Percentiles rank a stretch among this genome's conserved stretches.
Evolutionary conservation across 2,888 invertebrate genomes (phyloP).

Genomic region (Drosophila robusta): DNA sequence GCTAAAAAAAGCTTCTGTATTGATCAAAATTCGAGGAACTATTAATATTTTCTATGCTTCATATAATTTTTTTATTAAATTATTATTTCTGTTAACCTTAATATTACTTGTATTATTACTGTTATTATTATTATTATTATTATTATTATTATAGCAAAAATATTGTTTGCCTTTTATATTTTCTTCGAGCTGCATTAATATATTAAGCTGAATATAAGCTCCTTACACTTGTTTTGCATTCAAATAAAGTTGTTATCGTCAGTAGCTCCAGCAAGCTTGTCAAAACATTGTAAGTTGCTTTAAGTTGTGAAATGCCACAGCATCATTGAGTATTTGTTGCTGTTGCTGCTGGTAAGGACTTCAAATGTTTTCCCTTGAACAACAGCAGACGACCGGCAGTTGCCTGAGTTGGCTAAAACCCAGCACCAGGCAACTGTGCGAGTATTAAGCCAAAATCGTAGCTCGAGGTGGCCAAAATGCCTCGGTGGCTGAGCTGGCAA

Average conservation of each 20-base stretch:
- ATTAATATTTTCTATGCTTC: too few relatives aligned
- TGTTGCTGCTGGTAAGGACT: background rate
- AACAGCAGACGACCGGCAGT: too few relatives aligned
- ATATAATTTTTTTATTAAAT: too few relatives aligned
- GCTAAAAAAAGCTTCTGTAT: too few relatives aligned
- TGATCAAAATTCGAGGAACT: too few relatives aligned
- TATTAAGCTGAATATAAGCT: background rate
- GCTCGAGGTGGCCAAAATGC: conserved; percentile 4
- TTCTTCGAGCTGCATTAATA: background rate
- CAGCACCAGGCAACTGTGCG: conserved; percentile 13
- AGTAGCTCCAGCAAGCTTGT: background rate
- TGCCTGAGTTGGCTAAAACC: background rate
- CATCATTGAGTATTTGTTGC: conserved; percentile 2
- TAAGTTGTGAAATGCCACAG: background rate
- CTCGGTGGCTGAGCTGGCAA: background rate
- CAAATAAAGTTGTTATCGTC: background rate
- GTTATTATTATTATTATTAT: too few relatives aligned
- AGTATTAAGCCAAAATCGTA: conserved; percentile 2
- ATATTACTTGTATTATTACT: too few relatives aligned
- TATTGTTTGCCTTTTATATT: background rate
- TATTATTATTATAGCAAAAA: background rate
- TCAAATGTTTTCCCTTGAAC: background rate
- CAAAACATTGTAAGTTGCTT: background rate
- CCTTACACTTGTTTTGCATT: background rate
- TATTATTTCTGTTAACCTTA: too few relatives aligned